These are phyloP conservation scores for Verasper variegatus DNA, from an alignment of 2,113 vertebrate genomes.

Conservation along the genomic window DNA sequence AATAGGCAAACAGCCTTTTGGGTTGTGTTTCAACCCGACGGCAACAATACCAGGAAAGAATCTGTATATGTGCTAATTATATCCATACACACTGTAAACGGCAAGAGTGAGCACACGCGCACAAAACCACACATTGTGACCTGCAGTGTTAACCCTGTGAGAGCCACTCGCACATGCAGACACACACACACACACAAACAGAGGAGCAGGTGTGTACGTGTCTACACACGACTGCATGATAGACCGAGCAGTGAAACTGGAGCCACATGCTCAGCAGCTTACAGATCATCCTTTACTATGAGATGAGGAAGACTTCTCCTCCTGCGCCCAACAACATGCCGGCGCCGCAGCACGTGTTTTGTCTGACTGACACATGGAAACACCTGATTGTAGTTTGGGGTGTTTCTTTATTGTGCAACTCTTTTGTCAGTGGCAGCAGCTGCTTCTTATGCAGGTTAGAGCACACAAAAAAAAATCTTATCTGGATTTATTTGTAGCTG, in stretches of 20 bases:
- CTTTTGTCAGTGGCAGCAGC: not conserved
- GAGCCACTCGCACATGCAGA: not conserved
- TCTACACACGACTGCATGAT: constrained; percentile 35
- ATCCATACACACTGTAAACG: constrained; percentile 39
- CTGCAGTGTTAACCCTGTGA: constrained; percentile 5
- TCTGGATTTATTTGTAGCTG: not conserved
- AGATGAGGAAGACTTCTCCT: constrained; percentile 24
- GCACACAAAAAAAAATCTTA: not conserved
- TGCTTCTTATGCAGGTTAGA: not conserved
- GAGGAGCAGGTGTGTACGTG: constrained; percentile 27
- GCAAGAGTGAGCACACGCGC: not conserved
- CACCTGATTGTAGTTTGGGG: not conserved
- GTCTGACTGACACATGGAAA: constrained; percentile 1
- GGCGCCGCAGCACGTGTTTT: not conserved
- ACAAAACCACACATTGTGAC: constrained; percentile 5
- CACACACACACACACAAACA: not conserved
- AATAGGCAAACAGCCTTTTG: constrained; percentile 64
- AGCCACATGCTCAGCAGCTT: constrained; percentile 49
- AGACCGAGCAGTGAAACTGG: constrained; percentile 37
- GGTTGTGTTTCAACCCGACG: constrained; percentile 60
- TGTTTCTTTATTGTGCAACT: constrained; percentile 18
- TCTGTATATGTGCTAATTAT: constrained; percentile 60
- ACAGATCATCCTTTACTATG: constrained; percentile 44
- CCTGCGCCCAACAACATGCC: not conserved
- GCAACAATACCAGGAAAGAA: constrained; percentile 78